Percentiles rank a stretch among this genome's conserved stretches.
Evolutionary conservation across 2,113 vertebrate genomes (phyloP).

Genomic region (Bettongia penicillata): DNA sequence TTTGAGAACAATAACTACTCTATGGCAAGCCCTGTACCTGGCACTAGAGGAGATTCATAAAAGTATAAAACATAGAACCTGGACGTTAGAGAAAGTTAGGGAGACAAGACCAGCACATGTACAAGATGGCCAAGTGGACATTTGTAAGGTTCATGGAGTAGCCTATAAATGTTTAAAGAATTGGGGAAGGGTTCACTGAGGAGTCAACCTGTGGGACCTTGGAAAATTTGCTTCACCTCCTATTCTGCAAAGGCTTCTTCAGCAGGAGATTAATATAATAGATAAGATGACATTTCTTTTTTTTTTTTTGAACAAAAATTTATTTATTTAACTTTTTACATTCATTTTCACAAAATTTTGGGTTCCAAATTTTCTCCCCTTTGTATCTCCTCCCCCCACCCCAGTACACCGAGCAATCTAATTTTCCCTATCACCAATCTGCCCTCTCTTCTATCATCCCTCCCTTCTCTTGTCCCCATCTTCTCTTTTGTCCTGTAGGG

Average conservation of each 20-base stretch:
- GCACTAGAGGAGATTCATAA: neutral
- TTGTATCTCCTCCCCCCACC: too few relatives aligned
- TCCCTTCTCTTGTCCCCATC: too few relatives aligned
- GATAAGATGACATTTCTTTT: neutral
- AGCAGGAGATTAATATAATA: neutral
- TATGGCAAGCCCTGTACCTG: neutral
- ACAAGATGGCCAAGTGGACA: neutral
- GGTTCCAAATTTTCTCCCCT: too few relatives aligned
- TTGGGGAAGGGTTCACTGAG: neutral
- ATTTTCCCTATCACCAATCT: too few relatives aligned
- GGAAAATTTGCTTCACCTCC: neutral
- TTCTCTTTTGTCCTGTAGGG: too few relatives aligned
- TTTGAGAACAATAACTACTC: neutral
- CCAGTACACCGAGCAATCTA: too few relatives aligned
- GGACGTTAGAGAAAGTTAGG: neutral
- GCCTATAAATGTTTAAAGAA: neutral
- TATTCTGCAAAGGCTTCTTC: neutral
- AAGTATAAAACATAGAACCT: neutral
- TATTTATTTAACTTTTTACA: too few relatives aligned
- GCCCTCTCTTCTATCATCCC: too few relatives aligned
- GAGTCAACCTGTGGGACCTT: neutral
- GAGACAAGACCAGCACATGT: neutral
- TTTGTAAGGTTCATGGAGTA: neutral
- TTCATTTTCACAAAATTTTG: too few relatives aligned
- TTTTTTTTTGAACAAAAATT: too few relatives aligned